phyloP scores from a whole-genome alignment of 2,888 invertebrate species.

The Tipula vernalis region DNA sequence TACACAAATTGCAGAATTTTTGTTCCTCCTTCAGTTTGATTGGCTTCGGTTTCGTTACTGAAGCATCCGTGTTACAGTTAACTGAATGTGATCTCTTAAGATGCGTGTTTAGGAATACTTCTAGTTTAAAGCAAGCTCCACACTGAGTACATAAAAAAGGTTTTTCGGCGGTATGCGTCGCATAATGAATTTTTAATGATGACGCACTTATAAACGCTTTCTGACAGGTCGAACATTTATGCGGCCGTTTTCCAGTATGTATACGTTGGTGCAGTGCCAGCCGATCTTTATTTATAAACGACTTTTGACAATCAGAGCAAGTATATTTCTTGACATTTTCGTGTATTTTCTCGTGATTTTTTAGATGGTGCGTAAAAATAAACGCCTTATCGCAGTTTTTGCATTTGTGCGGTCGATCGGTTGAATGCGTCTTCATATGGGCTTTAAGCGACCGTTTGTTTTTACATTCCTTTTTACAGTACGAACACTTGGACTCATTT shows the following conservation, averaged over 20 bases:
- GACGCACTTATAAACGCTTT: neutral
- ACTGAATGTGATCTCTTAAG: neutral
- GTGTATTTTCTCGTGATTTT: slow-evolving; percentile 8
- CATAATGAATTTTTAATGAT: neutral
- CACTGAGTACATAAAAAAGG: neutral
- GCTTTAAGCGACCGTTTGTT: neutral
- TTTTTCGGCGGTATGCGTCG: neutral
- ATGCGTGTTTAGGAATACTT: neutral
- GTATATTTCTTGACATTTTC: neutral
- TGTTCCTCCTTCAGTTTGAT: neutral
- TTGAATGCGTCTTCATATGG: neutral
- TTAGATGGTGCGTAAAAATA: neutral
- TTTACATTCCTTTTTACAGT: neutral
- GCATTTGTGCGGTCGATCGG: neutral
- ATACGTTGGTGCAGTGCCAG: neutral
- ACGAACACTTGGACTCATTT: neutral
- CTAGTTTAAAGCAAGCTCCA: neutral
- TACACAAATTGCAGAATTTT: neutral
- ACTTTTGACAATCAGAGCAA: neutral
- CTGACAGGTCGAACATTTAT: neutral
- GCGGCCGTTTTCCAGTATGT: neutral
- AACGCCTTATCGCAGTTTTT: neutral
- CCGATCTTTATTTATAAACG: slow-evolving; percentile 5
- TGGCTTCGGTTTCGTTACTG: neutral
- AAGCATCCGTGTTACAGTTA: neutral